phyloP scores from a whole-genome alignment of 1,140 invertebrate genomes.

The Zaprionus nigranus region DNA sequence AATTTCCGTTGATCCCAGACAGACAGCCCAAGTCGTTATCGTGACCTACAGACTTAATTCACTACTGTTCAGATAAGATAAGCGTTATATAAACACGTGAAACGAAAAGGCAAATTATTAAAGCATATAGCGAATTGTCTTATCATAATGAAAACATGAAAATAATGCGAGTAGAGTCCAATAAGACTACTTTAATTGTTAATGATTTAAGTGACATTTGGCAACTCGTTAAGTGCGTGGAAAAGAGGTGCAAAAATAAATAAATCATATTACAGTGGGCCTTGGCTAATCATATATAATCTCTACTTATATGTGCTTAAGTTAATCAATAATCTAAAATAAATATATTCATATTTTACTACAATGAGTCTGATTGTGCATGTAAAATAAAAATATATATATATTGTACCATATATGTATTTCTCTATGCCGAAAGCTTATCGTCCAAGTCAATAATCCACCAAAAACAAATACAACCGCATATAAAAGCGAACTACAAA shows the following conservation, averaged over 20 bases:
- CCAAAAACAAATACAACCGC: neutral
- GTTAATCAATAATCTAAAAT: neutral
- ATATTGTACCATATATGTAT: too few species aligned
- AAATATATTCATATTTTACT: neutral
- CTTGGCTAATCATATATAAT: neutral
- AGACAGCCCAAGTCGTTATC: neutral
- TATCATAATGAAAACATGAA: neutral
- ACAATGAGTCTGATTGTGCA: neutral
- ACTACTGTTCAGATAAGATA: neutral
- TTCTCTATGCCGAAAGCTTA: neutral
- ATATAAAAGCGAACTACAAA: conserved; percentile 9
- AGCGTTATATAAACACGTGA: neutral
- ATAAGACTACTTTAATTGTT: neutral
- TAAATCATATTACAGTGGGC: neutral
- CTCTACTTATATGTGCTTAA: neutral
- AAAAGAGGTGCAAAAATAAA: too few species aligned
- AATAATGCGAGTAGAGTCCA: neutral
- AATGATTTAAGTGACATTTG: neutral
- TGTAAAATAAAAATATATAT: neutral
- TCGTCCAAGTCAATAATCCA: conserved; percentile 5
- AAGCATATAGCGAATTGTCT: neutral
- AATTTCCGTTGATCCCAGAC: neutral
- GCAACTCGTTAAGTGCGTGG: neutral
- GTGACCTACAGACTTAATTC: neutral
- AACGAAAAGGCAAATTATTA: neutral